Conservation (phyloP, 2,888 invertebrate species). For the Morpho helenor region DNA sequence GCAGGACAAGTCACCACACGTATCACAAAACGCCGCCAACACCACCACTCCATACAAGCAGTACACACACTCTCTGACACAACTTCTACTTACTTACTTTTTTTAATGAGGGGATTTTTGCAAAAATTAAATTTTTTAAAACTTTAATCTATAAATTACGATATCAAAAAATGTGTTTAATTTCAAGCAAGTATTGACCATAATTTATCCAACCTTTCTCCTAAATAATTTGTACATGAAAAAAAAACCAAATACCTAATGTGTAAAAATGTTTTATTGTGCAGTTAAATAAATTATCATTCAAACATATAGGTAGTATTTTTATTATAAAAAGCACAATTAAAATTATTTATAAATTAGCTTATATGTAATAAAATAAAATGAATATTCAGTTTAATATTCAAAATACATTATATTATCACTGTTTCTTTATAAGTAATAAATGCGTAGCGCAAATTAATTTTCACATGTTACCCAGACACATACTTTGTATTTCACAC, state of each 20-base stretch:
- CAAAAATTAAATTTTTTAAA: too few species aligned
- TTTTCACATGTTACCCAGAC: constrained; percentile 22
- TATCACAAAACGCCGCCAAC: too few species aligned
- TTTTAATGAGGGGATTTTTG: too few species aligned
- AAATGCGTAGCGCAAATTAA: constrained; percentile 53
- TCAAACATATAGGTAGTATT: constrained; percentile 10
- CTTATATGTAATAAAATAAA: constrained; percentile 58
- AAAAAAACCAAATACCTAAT: constrained; percentile 12
- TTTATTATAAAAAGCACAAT: constrained; percentile 18
- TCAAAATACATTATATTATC: constrained; percentile 36
- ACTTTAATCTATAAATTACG: too few species aligned
- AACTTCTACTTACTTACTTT: too few species aligned
- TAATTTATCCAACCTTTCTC: too few species aligned
- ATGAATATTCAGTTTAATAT: constrained; percentile 31
- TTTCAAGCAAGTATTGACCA: too few species aligned
- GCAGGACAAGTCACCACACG: too few species aligned
- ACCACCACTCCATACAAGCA: too few species aligned
- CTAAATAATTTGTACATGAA: not conserved
- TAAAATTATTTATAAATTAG: constrained; percentile 50
- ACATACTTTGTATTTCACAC: constrained; percentile 46
- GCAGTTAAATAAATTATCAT: constrained; percentile 23
- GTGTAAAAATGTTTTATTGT: constrained; percentile 28
- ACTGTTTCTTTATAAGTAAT: constrained; percentile 51
- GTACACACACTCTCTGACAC: too few species aligned
- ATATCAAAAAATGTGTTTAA: too few species aligned